phyloP scores from a whole-genome alignment of 64 coral and sea anemone species.

The Montipora efflorescens region DNA sequence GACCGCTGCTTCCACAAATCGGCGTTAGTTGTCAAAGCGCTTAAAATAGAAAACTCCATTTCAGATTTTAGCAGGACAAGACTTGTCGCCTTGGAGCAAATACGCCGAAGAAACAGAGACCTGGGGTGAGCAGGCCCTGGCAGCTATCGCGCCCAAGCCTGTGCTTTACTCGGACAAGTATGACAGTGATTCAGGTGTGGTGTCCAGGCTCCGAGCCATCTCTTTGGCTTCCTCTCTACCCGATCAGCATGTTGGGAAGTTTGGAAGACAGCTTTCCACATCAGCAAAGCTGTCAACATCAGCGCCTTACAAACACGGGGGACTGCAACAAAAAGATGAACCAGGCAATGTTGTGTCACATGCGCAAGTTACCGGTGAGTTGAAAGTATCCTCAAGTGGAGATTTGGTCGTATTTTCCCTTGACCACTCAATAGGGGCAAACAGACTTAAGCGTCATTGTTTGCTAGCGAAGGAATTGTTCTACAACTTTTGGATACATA shows the following conservation, averaged over 20 bases:
- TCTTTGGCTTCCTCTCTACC: constrained; percentile 39
- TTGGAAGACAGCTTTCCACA: constrained; percentile 38
- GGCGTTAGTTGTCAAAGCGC: neutral
- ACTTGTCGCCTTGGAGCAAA: constrained; percentile 97
- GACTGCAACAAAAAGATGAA: constrained; percentile 12
- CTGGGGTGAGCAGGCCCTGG: constrained; percentile 86
- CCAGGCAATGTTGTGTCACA: neutral
- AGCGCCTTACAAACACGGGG: constrained; percentile 62
- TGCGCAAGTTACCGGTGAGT: neutral
- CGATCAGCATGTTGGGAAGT: constrained; percentile 19
- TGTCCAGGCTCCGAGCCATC: constrained; percentile 46
- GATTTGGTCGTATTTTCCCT: neutral
- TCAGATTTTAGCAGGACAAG: constrained; percentile 59
- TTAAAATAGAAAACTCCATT: neutral
- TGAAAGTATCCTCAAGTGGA: neutral
- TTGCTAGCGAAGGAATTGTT: no score
- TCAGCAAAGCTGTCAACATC: constrained; percentile 74
- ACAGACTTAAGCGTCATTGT: no score
- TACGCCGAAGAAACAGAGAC: constrained; percentile 90
- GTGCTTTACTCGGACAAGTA: constrained; percentile 34
- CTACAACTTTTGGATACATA: no score
- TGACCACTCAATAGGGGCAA: no score
- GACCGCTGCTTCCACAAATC: no score
- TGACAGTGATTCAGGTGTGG: constrained; percentile 12
- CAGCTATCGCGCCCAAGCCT: constrained; percentile 44